Percentiles rank a stretch among this genome's conserved stretches.
phyloP scores from a whole-genome alignment of 1,140 invertebrate species.

The Drosophila yakuba region DNA sequence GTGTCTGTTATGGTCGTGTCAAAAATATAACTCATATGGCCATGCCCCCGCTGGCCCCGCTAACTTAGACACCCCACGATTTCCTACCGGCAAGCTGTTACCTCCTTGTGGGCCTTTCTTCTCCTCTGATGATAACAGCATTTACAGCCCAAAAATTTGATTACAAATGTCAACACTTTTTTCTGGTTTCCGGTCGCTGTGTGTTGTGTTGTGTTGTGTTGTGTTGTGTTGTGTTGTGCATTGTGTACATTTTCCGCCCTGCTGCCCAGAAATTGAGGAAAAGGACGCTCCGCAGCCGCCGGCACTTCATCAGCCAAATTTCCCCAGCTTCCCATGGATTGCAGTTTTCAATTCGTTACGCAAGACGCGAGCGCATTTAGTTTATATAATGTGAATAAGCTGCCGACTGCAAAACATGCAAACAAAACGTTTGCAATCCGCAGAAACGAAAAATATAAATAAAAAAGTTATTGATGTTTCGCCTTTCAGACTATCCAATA shows the following conservation, averaged over 20 bases:
- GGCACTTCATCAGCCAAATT: conserved; percentile 31
- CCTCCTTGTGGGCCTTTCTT: conserved; percentile 46
- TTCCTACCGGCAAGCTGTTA: conserved; percentile 42
- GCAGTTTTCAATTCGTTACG: conserved; percentile 78
- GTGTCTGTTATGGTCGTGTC: conserved; percentile 45
- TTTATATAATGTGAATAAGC: conserved; percentile 80
- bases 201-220: conserved; percentile 8
- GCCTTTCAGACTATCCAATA: neutral
- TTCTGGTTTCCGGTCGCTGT: conserved; percentile 29
- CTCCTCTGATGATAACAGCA: conserved; percentile 59
- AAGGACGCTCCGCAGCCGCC: neutral
- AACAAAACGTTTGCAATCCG: conserved; percentile 6
- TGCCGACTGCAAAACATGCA: conserved; percentile 49
- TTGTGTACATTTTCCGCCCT: conserved; percentile 22
- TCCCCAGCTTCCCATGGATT: conserved; percentile 32
- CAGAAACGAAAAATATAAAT: neutral
- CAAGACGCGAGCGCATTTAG: conserved; percentile 72
- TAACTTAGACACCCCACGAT: neutral
- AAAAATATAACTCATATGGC: conserved; percentile 65
- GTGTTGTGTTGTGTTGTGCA: conserved; percentile 1
- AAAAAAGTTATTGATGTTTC: neutral
- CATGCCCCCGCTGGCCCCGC: neutral
- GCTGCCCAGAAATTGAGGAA: conserved; percentile 31
- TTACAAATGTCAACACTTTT: conserved; percentile 73
- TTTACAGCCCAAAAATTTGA: conserved; percentile 66